A percentile compares a stretch with the other conserved stretches of the same genome.
Conservation (phyloP, 2,888 invertebrate species). For the Chrysolina haemoptera region DNA sequence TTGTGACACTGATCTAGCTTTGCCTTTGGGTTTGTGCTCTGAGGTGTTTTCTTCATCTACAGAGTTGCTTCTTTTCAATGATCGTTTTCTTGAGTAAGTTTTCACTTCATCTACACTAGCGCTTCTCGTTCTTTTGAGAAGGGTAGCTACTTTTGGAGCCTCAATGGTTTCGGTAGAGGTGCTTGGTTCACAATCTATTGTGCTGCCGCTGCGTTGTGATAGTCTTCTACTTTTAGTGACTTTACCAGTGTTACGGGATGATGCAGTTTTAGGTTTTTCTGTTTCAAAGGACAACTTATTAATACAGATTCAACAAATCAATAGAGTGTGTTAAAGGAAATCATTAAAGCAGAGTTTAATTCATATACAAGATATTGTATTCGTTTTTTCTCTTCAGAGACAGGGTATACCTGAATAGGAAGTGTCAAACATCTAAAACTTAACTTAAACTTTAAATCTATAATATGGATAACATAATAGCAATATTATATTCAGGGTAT, state of each 20-base stretch:
- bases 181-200: constrained; percentile 30
- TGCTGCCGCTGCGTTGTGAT: constrained; percentile 7
- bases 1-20: constrained; percentile 38
- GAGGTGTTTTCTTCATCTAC: constrained; percentile 29
- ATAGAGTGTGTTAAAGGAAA: no score
- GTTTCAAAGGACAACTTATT: neutral
- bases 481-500: no score
- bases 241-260: neutral
- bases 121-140: constrained; percentile 46
- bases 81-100: constrained; percentile 36
- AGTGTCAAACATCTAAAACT: no score
- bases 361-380: no score
- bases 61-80: constrained; percentile 46
- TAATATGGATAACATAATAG: no score
- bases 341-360: no score
- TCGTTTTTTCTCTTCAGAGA: no score
- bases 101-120: constrained; percentile 49
- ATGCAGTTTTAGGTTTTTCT: constrained; percentile 1
- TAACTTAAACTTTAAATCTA: no score
- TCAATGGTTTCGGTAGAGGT: constrained; percentile 34
- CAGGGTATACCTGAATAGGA: no score
- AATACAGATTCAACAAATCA: no score
- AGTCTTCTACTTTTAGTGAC: neutral
- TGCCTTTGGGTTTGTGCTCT: constrained; percentile 32
- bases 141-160: constrained; percentile 29